These are phyloP conservation scores for Drosophila tropicalis DNA, from an alignment of 1,140 invertebrate genomes.

Conservation along the genomic window DNA sequence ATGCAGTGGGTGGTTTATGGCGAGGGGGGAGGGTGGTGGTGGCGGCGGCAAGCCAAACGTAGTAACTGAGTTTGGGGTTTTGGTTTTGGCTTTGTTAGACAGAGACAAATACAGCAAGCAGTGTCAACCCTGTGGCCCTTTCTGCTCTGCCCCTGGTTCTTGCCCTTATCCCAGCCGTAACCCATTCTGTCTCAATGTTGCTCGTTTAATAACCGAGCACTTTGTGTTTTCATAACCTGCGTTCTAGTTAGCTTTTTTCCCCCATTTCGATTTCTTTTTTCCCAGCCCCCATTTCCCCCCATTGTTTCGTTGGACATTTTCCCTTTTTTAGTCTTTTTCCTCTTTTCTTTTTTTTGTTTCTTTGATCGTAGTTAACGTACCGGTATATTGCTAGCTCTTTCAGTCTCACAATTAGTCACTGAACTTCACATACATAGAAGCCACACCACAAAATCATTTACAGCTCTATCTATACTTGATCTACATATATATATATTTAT, in stretches of 20 bases:
- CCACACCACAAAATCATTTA: neutral
- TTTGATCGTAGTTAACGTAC: conserved; percentile 30
- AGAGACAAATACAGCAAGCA: conserved; percentile 26
- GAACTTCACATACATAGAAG: conserved; percentile 41
- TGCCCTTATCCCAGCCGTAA: neutral
- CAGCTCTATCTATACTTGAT: conserved; percentile 36
- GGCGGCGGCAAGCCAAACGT: conserved; percentile 56
- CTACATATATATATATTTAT: conserved; percentile 39
- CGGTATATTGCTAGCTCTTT: conserved; percentile 22
- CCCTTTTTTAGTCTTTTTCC: neutral
- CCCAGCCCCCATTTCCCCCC: neutral
- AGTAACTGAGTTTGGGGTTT: conserved; percentile 65
- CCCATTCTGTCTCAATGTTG: neutral
- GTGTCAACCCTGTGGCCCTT: neutral
- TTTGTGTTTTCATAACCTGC: conserved; percentile 76
- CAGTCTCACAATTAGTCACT: conserved; percentile 50
- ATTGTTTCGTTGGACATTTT: conserved; percentile 4
- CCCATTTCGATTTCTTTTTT: conserved; percentile 15
- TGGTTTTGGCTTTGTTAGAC: conserved; percentile 42
- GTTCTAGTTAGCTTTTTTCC: conserved; percentile 53
- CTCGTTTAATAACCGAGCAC: conserved; percentile 68
- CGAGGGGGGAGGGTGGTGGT: no score
- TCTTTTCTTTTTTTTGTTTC: conserved; percentile 25
- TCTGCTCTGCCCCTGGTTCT: neutral
- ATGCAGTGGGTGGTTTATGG: neutral